Evolutionary conservation across 2,888 invertebrate species (phyloP).

Genomic region (Chymomyza caudatula): DNA sequence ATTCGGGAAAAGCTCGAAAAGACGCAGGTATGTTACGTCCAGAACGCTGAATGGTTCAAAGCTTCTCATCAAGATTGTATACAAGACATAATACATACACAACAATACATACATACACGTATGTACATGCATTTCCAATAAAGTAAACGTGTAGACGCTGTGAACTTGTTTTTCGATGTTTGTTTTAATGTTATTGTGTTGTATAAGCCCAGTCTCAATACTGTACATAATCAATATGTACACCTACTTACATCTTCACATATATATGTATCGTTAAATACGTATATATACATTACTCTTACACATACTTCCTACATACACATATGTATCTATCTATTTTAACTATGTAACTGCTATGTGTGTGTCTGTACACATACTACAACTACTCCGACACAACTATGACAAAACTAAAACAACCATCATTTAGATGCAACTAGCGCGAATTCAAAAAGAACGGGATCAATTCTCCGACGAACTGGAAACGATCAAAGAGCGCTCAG

Average conservation of each 20-base stretch:
- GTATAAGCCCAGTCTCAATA: conserved; percentile 10
- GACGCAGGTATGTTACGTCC: conserved; percentile 83
- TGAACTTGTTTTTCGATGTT: conserved; percentile 43
- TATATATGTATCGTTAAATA: conserved; percentile 13
- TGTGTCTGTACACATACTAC: conserved; percentile 21
- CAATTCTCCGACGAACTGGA: conserved; percentile 88
- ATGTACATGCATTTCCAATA: conserved; percentile 21
- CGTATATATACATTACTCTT: conserved; percentile 19
- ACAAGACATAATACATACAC: conserved; percentile 4
- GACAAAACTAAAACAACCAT: conserved; percentile 48
- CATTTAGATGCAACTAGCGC: conserved; percentile 85
- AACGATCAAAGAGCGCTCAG: conserved; percentile 88
- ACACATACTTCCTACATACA: conserved; percentile 46
- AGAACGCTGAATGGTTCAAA: conserved; percentile 20
- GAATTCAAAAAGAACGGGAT: conserved; percentile 93
- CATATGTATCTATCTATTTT: conserved; percentile 56
- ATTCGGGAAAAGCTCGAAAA: conserved; percentile 93
- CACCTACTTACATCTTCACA: conserved; percentile 1
- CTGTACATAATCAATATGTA: conserved; percentile 9
- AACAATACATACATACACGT: no score
- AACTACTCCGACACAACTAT: conserved; percentile 8
- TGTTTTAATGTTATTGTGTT: conserved; percentile 47
- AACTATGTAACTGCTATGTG: conserved; percentile 32
- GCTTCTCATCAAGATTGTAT: neutral
- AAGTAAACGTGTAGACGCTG: conserved; percentile 38